phyloP scores from a whole-genome alignment of 2,113 vertebrate species.

The Lipophrys pholis region DNA sequence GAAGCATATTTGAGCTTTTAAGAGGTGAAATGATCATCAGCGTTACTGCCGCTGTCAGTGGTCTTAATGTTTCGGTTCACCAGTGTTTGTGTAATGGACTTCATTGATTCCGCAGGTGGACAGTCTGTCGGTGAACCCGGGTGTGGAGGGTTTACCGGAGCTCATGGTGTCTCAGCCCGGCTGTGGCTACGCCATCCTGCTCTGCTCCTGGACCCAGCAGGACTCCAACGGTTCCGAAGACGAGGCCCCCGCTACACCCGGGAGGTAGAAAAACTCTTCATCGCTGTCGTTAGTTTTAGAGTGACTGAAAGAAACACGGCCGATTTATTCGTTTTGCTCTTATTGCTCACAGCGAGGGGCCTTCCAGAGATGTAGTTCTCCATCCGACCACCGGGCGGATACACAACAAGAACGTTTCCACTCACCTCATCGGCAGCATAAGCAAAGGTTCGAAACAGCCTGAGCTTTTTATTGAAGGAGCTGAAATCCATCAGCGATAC shows the following conservation, averaged over 20 bases:
- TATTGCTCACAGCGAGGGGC: conserved; percentile 79
- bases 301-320: too few relatives aligned
- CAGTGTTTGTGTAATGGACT: too few relatives aligned
- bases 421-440: conserved; percentile 95
- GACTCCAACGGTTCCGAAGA: conserved; percentile 53
- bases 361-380: conserved; percentile 89
- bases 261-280: conserved; percentile 55
- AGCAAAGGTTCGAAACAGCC: conserved; percentile 77
- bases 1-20: too few relatives aligned
- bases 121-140: conserved; percentile 93
- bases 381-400: conserved; percentile 95
- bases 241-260: conserved; percentile 71
- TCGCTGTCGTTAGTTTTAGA: too few relatives aligned
- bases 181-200: conserved; percentile 93
- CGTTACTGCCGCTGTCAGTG: background rate
- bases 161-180: conserved; percentile 98
- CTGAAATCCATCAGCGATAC: too few relatives aligned
- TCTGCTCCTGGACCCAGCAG: conserved; percentile 91
- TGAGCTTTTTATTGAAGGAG: background rate
- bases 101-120: conserved; percentile 86
- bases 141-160: conserved; percentile 89
- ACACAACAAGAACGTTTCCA: conserved; percentile 99
- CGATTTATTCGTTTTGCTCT: too few relatives aligned
- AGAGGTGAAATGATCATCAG: too few relatives aligned
- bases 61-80: too few relatives aligned